Conservation (phyloP, 2,113 vertebrate genomes). For the Pangasianodon hypophthalmus region DNA sequence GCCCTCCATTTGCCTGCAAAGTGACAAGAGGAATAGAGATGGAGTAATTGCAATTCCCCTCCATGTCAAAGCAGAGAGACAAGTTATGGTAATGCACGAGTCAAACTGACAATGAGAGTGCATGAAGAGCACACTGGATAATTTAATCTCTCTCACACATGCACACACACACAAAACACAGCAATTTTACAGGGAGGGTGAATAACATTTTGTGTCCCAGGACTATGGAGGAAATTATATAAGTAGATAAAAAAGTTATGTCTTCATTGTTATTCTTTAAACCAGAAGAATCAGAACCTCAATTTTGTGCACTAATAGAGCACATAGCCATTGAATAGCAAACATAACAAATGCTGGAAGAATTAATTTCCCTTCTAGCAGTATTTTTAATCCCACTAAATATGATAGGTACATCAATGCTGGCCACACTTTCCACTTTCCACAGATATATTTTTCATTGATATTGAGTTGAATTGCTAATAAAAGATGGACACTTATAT, state of each 20-base stretch:
- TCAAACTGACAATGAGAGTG: slow-evolving; percentile 35
- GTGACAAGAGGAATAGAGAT: slow-evolving; percentile 51
- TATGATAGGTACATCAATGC: slow-evolving; percentile 8
- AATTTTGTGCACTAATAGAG: neutral
- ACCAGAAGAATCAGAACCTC: slow-evolving; percentile 47
- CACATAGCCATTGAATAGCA: neutral
- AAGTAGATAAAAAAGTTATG: slow-evolving; percentile 13
- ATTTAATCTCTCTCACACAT: slow-evolving; percentile 39
- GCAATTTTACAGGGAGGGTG: neutral
- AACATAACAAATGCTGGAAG: slow-evolving; percentile 23
- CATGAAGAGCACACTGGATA: slow-evolving; percentile 38
- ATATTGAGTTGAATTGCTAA: neutral
- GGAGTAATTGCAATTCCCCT: slow-evolving; percentile 58
- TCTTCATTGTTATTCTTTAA: slow-evolving; percentile 22
- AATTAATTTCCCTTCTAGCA: neutral
- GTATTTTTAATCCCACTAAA: neutral
- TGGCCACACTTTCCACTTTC: neutral
- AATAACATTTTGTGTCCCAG: slow-evolving; percentile 24
- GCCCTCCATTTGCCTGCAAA: slow-evolving; percentile 52
- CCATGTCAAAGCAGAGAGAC: slow-evolving; percentile 50
- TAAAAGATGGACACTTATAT: neutral
- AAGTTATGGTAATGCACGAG: slow-evolving; percentile 48
- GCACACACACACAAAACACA: neutral
- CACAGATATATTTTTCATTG: neutral
- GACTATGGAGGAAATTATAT: slow-evolving; percentile 14